Evolutionary conservation across 2,797 vertebrate species (phyloP).

Genomic region (Apogon hyalosoma): DNA sequence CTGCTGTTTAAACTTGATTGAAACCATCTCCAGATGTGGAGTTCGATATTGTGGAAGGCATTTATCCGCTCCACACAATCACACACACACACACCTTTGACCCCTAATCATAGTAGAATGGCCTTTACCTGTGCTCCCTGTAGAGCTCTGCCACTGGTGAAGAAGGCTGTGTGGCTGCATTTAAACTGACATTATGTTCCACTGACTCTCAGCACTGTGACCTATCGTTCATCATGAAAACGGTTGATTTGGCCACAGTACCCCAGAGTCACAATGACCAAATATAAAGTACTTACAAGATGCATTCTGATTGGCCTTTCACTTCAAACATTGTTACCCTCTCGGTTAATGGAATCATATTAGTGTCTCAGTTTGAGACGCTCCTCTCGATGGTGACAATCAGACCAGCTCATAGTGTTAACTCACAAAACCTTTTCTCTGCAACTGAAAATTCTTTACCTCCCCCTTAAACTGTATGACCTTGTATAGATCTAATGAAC

Average conservation of each 20-base stretch:
- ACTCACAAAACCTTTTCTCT: slow-evolving; percentile 26
- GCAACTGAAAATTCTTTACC: slow-evolving; percentile 25
- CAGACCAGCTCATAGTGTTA: slow-evolving; percentile 49
- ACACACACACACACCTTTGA: slow-evolving; percentile 58
- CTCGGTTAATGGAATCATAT: slow-evolving; percentile 39
- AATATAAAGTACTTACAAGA: slow-evolving; percentile 48
- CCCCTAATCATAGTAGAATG: slow-evolving; percentile 79
- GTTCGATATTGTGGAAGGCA: slow-evolving; percentile 72
- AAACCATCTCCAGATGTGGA: slow-evolving; percentile 67
- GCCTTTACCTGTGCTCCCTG: slow-evolving; percentile 78
- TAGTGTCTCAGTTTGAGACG: slow-evolving; percentile 42
- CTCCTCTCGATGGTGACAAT: slow-evolving; percentile 67
- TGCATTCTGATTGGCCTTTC: slow-evolving; percentile 67
- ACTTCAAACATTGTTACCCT: slow-evolving; percentile 39
- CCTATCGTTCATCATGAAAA: slow-evolving; percentile 77
- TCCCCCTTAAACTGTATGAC: slow-evolving; percentile 23
- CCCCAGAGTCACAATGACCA: slow-evolving; percentile 65
- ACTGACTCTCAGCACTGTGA: slow-evolving; percentile 81
- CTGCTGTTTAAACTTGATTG: slow-evolving; percentile 82
- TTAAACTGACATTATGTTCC: slow-evolving; percentile 77
- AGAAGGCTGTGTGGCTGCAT: slow-evolving; percentile 75
- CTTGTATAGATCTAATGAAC: slow-evolving; percentile 51
- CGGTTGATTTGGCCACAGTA: slow-evolving; percentile 74
- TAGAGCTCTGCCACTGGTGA: slow-evolving; percentile 69
- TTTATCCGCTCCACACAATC: slow-evolving; percentile 67